A percentile compares a stretch with the other conserved stretches of the same genome.
These are phyloP conservation scores for Jacana jacana DNA, from an alignment of 2,113 vertebrate genomes.

Conservation along the genomic window DNA sequence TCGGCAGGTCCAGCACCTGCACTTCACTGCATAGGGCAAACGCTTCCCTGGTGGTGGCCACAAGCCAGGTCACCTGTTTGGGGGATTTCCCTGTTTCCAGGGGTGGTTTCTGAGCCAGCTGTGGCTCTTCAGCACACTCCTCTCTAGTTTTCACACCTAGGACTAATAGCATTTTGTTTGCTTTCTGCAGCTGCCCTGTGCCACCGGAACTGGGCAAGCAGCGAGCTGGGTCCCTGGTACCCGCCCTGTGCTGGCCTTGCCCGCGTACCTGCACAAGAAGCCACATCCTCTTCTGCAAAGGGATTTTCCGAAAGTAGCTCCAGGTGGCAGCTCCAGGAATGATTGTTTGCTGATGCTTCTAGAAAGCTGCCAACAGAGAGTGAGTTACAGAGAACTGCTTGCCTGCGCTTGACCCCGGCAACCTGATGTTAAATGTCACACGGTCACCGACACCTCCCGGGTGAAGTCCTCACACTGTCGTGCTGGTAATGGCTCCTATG, in stretches of 20 bases:
- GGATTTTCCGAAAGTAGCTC: neutral
- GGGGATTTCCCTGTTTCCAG: neutral
- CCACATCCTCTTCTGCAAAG: neutral
- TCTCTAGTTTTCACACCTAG: neutral
- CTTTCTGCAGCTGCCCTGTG: neutral
- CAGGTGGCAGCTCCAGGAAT: neutral
- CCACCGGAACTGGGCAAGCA: neutral
- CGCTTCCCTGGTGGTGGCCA: neutral
- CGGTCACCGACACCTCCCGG: accelerated
- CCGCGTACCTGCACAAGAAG: accelerated
- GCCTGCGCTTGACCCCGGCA: neutral
- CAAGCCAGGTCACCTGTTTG: neutral
- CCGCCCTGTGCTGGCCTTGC: neutral
- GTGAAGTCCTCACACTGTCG: neutral
- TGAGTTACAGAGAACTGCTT: neutral
- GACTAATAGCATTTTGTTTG: neutral
- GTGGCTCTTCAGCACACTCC: accelerated
- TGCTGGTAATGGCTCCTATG: neutral
- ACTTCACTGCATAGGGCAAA: neutral
- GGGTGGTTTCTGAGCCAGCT: neutral
- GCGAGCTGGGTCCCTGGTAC: neutral
- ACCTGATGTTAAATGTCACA: neutral
- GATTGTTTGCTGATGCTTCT: neutral
- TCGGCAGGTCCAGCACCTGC: neutral
- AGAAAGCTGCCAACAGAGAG: neutral